A percentile compares a stretch with the other conserved stretches of the same genome.
phyloP scores from a whole-genome alignment of 2,888 invertebrate species.

The Lepidochrysops patricia region DNA sequence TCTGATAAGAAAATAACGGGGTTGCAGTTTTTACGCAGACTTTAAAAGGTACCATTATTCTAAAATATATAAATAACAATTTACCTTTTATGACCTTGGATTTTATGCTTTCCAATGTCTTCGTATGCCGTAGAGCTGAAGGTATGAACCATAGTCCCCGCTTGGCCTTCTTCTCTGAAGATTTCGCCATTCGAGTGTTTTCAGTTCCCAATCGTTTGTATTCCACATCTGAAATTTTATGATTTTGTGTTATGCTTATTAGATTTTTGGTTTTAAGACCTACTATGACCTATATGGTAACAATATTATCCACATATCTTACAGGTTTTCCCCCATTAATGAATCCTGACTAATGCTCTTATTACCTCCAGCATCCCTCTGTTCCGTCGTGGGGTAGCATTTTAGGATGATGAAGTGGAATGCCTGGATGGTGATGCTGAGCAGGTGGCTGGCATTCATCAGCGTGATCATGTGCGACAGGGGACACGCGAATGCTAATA shows the following conservation, averaged over 20 bases:
- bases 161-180: conserved; percentile 46
- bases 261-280: no score
- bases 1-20: conserved; percentile 33
- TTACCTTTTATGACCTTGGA: conserved; percentile 64
- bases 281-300: no score
- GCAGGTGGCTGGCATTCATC: conserved; percentile 73
- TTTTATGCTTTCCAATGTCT: conserved; percentile 66
- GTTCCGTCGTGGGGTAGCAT: conserved; percentile 72
- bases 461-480: conserved; percentile 76
- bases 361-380: conserved; percentile 69
- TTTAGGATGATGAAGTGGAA: conserved; percentile 67
- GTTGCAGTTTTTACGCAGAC: not conserved
- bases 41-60: no score
- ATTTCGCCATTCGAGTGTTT: conserved; percentile 39
- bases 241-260: no score
- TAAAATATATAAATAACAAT: no score
- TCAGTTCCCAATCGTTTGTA: conserved; percentile 63
- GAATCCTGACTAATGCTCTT: no score
- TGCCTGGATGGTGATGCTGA: conserved; percentile 64
- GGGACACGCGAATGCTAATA: conserved; percentile 77
- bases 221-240: conserved; percentile 64
- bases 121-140: conserved; percentile 63
- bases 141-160: conserved; percentile 70
- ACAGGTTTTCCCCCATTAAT: no score
- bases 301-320: no score